Base-by-base conservation (phyloP, 1,140 invertebrate species). In the Drosophila ananassae region DNA sequence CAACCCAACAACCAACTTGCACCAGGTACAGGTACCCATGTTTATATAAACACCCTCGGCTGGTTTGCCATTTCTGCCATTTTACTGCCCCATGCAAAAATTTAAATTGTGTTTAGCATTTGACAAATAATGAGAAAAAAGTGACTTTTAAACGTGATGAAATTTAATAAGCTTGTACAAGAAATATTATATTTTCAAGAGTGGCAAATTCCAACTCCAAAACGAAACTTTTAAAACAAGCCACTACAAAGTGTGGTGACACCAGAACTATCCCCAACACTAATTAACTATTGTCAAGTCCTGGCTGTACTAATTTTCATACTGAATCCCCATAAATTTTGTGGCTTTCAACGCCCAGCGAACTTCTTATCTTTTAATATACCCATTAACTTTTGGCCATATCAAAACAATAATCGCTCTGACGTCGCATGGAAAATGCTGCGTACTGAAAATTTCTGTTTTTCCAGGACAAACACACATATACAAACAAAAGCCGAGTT, bases 311-410 rank as follows among this genome's bases (percentile, higher is more conserved):
- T 7, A 25, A 67, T 68, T 68, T 67, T 1, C 51, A 21, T 67
- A 12, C 32, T 68, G 10, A 8, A 37, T 41, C 7, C 34, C 28
- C 32, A 73, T 62, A 73, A 73, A 73, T 73, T 55, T 13, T 9
- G 24, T 4, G 34, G 34, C 44, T 73, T 32, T 75, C 72, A 75
- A 41, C 72, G 41, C 39, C 24, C 28, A 22, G 21, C 47, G 44
- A 64, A 75, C 37, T 66, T 57, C 48, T 58, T 75, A 75, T 75
- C 72, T 64, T 21, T 25, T 56, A 52, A 75, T 75, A 75, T 53
- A 58, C 72, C 75, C 72, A 75, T 75, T 75, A 75, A 58, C 60
- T 75, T 75, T 75, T 75, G 60, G 53, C 72, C 72, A 75, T 58
- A 66, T 66, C 72, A 75, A 66, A 74, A 57, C 53, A 75, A 75